Evolutionary conservation across 2,888 invertebrate genomes (phyloP), one percentile per base, ranked within the genome.

Genomic region (Gonocerus acuteangulatus): DNA sequence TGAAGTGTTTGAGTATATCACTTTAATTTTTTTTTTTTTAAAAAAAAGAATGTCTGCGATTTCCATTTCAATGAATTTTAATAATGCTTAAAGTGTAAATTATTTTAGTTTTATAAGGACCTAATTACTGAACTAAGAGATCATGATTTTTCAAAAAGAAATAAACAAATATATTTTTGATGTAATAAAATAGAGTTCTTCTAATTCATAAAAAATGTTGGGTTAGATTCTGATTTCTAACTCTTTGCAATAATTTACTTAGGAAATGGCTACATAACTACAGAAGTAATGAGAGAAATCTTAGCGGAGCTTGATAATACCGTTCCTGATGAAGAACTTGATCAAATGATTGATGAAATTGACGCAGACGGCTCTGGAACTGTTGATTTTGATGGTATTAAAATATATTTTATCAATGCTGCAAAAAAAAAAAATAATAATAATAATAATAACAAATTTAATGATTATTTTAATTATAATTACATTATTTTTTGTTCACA

Each of bases 321-420:
- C 66, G 72, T 80, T 61, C 76, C 77, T 13, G 77, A 78, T 61
- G 76, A 80, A 62, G 78, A 79, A 65, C 74, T 81, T 68, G 80
- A 81, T 65, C 78, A 64, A 70, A 81, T 80, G 78, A 81, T 80
- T 68, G 74, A 75, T 45, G 80, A 80, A 71, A 79, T 80, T 63
- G 80, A 80, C 69, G 77, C 79, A 42, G 80, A 80, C 68, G 79
- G 80, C 47, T 79, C 79, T 48, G 81, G 81, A 66, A 81, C 80
- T 57, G 81, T 81, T 64, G 81, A 81, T 70, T 82, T 81, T 71
- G 80, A 81, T 71, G 80, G 80, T 79, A 69, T 67, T 70, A 36
- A 47, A 23, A 15, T 22, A 47, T 47, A 18, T 47, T 3, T 47
- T 4, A 18, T 16, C 6, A 42, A n/a, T n/a, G n/a, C n/a, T n/a